Evolutionary conservation across 2,888 invertebrate species (phyloP).

Genomic region (Nemoura dubitans): DNA sequence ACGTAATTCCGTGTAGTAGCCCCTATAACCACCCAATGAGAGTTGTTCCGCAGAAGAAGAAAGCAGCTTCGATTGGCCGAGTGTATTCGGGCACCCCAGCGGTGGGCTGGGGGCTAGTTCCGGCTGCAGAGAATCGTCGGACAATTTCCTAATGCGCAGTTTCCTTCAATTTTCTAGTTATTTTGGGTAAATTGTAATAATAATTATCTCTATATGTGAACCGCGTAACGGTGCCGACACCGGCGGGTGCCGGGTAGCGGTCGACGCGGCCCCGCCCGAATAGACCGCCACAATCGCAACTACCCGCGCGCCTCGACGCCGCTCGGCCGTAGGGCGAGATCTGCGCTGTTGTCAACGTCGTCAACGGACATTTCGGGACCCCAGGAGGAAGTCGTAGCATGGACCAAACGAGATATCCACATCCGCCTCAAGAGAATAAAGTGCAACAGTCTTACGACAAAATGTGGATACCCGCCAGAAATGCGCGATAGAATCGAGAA

Average conservation of each 20-base stretch:
- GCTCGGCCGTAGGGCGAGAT: neutral
- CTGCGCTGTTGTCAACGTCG: too few species aligned
- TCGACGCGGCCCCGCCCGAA: neutral
- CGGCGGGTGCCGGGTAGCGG: neutral
- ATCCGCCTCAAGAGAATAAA: too few species aligned
- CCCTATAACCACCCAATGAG: conserved; percentile 49
- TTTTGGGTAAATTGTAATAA: conserved; percentile 12
- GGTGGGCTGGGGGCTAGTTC: conserved; percentile 45
- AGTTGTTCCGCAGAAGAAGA: conserved; percentile 32
- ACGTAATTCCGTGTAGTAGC: conserved; percentile 46
- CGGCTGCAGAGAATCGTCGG: conserved; percentile 12
- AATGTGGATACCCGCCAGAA: too few species aligned
- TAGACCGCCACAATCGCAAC: neutral
- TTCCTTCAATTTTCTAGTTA: conserved; percentile 12
- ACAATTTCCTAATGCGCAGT: conserved; percentile 12
- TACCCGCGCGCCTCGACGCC: neutral
- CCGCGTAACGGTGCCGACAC: neutral
- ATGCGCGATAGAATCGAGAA: too few species aligned
- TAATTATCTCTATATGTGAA: conserved; percentile 12
- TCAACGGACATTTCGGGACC: too few species aligned
- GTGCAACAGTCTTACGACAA: too few species aligned
- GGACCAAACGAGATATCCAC: too few species aligned
- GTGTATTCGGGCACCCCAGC: conserved; percentile 46
- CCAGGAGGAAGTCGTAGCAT: too few species aligned
- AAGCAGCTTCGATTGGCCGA: conserved; percentile 37